Conservation (phyloP, 2,113 vertebrate genomes). For the Ceratotherium simum region DNA sequence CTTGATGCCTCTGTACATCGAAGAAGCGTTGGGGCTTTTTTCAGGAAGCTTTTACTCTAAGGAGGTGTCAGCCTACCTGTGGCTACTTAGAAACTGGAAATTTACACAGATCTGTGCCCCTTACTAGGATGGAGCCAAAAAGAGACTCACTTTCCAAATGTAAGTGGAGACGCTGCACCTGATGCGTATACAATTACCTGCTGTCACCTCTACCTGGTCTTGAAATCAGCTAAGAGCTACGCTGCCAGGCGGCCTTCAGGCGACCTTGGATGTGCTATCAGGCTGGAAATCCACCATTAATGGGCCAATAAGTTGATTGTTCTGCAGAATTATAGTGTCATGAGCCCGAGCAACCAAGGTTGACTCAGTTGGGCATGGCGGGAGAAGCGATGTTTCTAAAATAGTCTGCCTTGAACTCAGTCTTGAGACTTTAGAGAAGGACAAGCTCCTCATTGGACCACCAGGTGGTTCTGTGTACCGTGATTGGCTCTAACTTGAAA, state of each 20-base stretch:
- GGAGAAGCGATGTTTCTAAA: too few species aligned
- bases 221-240: fast-evolving
- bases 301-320: fast-evolving
- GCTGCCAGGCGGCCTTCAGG: fast-evolving
- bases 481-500: too few species aligned
- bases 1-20: fast-evolving
- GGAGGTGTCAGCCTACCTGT: fast-evolving
- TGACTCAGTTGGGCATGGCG: too few species aligned
- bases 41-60: fast-evolving
- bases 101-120: fast-evolving
- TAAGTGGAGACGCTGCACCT: not conserved
- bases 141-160: not conserved
- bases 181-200: fast-evolving
- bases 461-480: not conserved
- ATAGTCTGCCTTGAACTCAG: too few species aligned
- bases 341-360: fast-evolving
- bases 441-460: not conserved
- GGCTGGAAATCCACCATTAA: not conserved
- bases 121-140: not conserved
- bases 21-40: fast-evolving
- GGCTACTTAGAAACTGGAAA: not conserved
- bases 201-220: fast-evolving
- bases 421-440: too few species aligned
- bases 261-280: fast-evolving
- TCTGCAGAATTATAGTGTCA: fast-evolving